Percentiles rank a stretch among this genome's conserved stretches.
Conservation (phyloP, 2,113 vertebrate species). For the Scophthalmus maximus region DNA sequence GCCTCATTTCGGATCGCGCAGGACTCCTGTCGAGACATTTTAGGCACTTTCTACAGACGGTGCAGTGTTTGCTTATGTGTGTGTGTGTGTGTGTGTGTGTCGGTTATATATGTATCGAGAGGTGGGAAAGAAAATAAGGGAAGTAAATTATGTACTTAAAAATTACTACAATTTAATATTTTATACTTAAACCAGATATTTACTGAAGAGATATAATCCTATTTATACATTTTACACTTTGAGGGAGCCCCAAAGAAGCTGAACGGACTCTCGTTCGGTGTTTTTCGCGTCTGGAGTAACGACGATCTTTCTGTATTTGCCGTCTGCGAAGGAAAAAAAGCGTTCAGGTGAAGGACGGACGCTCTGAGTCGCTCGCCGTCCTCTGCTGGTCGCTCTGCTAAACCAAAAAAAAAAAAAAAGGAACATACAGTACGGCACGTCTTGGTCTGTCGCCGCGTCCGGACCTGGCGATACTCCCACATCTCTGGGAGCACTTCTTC, state of each 20-base stretch:
- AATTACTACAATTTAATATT: slow-evolving; percentile 40
- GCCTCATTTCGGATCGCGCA: slow-evolving; percentile 9
- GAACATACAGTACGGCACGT: slow-evolving; percentile 5
- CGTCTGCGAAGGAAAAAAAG: slow-evolving; percentile 1
- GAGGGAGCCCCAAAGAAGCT: slow-evolving; percentile 41
- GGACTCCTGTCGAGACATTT: slow-evolving; percentile 6
- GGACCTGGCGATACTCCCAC: not conserved
- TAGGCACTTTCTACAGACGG: slow-evolving; percentile 1
- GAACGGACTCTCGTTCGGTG: slow-evolving; percentile 43
- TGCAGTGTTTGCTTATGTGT: slow-evolving; percentile 34
- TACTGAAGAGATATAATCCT: slow-evolving; percentile 24
- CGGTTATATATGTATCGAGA: slow-evolving; percentile 26
- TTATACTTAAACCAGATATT: slow-evolving; percentile 49
- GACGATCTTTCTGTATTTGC: slow-evolving; percentile 17
- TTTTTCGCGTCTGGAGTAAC: slow-evolving; percentile 33
- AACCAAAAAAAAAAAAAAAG: slow-evolving; percentile 42
- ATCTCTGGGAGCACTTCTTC: slow-evolving; percentile 5
- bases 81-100: slow-evolving; percentile 31
- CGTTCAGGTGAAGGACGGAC: slow-evolving; percentile 31
- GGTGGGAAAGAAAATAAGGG: slow-evolving; percentile 9
- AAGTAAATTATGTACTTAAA: slow-evolving; percentile 18
- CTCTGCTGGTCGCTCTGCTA: slow-evolving; percentile 6
- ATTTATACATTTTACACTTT: slow-evolving; percentile 53
- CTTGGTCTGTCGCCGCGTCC: not conserved
- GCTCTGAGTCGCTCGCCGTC: too few species aligned